These are phyloP conservation scores for Phoxinus phoxinus DNA, from an alignment of 2,113 vertebrate genomes.

Conservation along the genomic window DNA sequence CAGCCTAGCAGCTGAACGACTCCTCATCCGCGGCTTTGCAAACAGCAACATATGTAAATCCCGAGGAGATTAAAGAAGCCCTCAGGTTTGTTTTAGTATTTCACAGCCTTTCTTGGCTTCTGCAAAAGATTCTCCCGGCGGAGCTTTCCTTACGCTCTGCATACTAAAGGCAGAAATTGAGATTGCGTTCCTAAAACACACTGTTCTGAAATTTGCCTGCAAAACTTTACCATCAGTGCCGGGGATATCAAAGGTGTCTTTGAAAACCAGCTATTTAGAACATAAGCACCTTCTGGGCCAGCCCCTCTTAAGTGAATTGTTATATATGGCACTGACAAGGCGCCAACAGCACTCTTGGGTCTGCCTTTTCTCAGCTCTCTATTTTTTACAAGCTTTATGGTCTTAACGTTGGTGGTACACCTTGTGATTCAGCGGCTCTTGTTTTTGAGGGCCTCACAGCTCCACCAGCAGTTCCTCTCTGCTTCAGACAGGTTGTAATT, in stretches of 20 bases:
- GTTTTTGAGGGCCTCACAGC: background rate
- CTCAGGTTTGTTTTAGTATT: constrained; percentile 66
- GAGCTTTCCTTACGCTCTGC: constrained; percentile 58
- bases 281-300: background rate
- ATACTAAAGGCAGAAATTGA: constrained; percentile 62
- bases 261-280: constrained; percentile 17
- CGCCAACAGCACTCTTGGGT: background rate
- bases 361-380: background rate
- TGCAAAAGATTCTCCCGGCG: constrained; percentile 60
- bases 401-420: constrained; percentile 12
- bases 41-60: constrained; percentile 59
- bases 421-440: constrained; percentile 5
- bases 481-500: constrained; percentile 35
- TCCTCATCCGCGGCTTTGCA: constrained; percentile 53
- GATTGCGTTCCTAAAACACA: constrained; percentile 60
- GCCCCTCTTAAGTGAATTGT: background rate
- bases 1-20: constrained; percentile 3
- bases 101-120: constrained; percentile 64
- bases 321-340: constrained; percentile 27
- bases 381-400: background rate
- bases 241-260: background rate
- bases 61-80: constrained; percentile 59
- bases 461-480: constrained; percentile 9
- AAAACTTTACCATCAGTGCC: background rate
- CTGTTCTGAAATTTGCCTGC: constrained; percentile 43